Base-by-base conservation (phyloP, 2,888 invertebrate species). In the Himalopsyche tibetana region DNA sequence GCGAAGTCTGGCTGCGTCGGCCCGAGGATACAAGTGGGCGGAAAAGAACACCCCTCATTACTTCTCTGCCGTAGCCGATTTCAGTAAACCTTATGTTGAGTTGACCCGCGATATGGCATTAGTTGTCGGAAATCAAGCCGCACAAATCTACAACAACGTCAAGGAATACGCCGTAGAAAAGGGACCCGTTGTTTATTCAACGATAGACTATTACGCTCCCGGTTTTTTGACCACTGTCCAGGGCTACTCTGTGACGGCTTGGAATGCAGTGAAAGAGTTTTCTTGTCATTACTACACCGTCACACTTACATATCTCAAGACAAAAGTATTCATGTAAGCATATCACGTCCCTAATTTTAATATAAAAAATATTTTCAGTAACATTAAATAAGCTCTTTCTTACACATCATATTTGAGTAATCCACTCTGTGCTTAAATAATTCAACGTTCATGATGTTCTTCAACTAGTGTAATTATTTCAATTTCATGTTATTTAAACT, bases 251-350 rank as follows among this genome's bases (percentile, higher is more conserved):
- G 90, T 90, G 11, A 91, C 91, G 19, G 93, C 92, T 0, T 92
- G 93, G 89, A 91, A 91, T 56, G 90, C 92, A 69, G 91, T 93
- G 17, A 93, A 92, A 90, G 92, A 93, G 86, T 92, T 92, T 87
- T 93, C 93, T 1, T 90, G 90, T 55, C 92, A 94, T 86, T 94
- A 94, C 89, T 94, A 93, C 89, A 92, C 93, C 89, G 90, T 93
- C 56, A 92, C 94, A 6, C 91, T 93, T 12, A 93, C 94, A 88
- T 96, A 96, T 92, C 92, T 96, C 90, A 95, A 94, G 90, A 95
- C 95, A 84, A 96, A 96, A 92, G 95, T 97, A 85, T 96, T 97
- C 92, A 93, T 96, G 97, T 97, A 93, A 96, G 96, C 95, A 12
- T 79, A 56, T 79, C 28, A 45, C 12, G 3, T 80, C 36, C 40